Conservation (phyloP, 53 echinoderm and acorn worm genomes). For the Echinarachnius parma region DNA sequence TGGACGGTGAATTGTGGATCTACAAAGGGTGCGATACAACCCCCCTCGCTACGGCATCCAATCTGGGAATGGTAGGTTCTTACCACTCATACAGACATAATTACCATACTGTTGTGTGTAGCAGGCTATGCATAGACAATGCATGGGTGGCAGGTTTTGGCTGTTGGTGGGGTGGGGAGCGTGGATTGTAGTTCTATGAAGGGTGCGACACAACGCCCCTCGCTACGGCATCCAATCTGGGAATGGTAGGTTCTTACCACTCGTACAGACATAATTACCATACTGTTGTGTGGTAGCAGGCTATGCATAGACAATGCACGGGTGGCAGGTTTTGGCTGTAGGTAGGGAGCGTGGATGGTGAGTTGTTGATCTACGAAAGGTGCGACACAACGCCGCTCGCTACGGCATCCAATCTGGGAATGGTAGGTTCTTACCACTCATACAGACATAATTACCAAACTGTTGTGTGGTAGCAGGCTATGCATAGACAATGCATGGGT, state of each 20-base stretch:
- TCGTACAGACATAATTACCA: too few species aligned
- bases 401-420: slow-evolving; percentile 75
- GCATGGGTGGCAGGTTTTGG: too few species aligned
- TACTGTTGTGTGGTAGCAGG: too few species aligned
- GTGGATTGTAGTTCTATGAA: slow-evolving; percentile 82
- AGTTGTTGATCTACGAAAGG: slow-evolving; percentile 84
- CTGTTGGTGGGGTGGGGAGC: slow-evolving; percentile 88
- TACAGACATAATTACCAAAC: too few species aligned
- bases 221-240: slow-evolving; percentile 71
- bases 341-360: slow-evolving; percentile 85
- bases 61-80: slow-evolving; percentile 83
- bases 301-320: too few species aligned
- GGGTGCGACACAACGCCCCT: slow-evolving; percentile 70
- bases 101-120: too few species aligned
- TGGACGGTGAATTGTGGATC: slow-evolving; percentile 75
- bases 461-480: too few species aligned
- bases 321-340: too few species aligned
- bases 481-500: too few species aligned
- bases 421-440: slow-evolving; percentile 76
- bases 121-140: too few species aligned
- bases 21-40: slow-evolving; percentile 80
- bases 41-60: slow-evolving; percentile 69
- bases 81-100: too few species aligned
- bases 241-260: slow-evolving; percentile 83
- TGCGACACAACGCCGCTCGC: slow-evolving; percentile 66